Percentiles rank a stretch among this genome's conserved stretches.
Conservation (phyloP, 2,797 vertebrate species). For the Furcifer pardalis region DNA sequence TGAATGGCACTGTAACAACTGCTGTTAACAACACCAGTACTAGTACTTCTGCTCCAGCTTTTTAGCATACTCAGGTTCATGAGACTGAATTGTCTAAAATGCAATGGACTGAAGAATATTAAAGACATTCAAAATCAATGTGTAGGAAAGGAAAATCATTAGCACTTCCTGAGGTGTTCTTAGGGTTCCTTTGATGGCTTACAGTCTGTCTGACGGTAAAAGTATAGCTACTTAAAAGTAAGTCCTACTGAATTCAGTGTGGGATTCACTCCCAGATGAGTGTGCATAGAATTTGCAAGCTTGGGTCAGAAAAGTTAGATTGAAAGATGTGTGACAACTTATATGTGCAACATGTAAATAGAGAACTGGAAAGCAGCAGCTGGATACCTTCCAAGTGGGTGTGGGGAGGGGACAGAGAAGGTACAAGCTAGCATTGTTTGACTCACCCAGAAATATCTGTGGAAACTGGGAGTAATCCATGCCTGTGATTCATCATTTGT, state of each 20-base stretch:
- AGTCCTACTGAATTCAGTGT: not conserved
- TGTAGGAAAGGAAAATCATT: too few species aligned
- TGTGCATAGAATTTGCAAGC: not conserved
- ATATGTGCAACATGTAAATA: constrained; percentile 40
- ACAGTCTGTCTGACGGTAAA: too few species aligned
- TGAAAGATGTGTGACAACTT: constrained; percentile 65
- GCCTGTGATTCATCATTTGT: not conserved
- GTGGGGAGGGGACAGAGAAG: not conserved
- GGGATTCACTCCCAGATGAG: not conserved
- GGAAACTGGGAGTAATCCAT: not conserved
- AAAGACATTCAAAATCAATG: not conserved
- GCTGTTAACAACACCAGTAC: constrained; percentile 65
- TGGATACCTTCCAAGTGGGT: constrained; percentile 11
- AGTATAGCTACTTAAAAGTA: not conserved
- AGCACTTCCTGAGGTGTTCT: too few species aligned
- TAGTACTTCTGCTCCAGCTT: constrained; percentile 50
- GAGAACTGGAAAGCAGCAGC: constrained; percentile 39
- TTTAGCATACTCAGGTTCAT: constrained; percentile 60
- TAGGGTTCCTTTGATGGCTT: too few species aligned
- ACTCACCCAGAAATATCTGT: not conserved
- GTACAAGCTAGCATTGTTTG: not conserved
- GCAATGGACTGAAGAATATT: constrained; percentile 4
- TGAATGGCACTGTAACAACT: constrained; percentile 61
- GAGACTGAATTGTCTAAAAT: constrained; percentile 11
- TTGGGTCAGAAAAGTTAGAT: not conserved